Percentiles rank a stretch among this genome's conserved stretches.
phyloP scores from a whole-genome alignment of 2,888 invertebrate genomes.

The Magallana nippona region DNA sequence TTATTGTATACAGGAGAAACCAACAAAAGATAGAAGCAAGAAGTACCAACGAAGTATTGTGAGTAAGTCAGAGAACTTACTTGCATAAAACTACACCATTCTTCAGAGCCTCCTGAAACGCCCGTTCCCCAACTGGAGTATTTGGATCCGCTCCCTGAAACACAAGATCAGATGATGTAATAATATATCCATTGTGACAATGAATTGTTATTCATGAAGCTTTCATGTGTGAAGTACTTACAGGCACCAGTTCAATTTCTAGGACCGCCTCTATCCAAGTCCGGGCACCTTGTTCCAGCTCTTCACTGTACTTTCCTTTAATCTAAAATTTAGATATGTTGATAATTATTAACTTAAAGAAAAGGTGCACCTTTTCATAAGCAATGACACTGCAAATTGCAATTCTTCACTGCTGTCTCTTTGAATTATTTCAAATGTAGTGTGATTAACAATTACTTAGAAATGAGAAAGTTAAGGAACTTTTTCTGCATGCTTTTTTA shows the following conservation, averaged over 20 bases:
- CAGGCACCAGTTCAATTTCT: slow-evolving; percentile 56
- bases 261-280: slow-evolving; percentile 74
- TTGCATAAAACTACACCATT: slow-evolving; percentile 95
- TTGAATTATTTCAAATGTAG: too few relatives aligned
- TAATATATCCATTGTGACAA: too few relatives aligned
- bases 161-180: not conserved
- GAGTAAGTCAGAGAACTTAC: slow-evolving; percentile 82
- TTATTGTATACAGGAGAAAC: too few relatives aligned
- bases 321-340: slow-evolving; percentile 62
- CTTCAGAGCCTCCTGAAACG: slow-evolving; percentile 92
- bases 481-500: too few relatives aligned
- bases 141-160: slow-evolving; percentile 61
- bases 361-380: too few relatives aligned
- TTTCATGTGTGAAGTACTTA: slow-evolving; percentile 24
- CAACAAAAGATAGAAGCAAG: too few relatives aligned
- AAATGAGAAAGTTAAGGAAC: too few relatives aligned
- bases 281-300: slow-evolving; percentile 72
- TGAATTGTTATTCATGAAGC: too few relatives aligned
- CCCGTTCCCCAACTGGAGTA: slow-evolving; percentile 84
- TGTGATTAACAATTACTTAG: too few relatives aligned
- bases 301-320: slow-evolving; percentile 71
- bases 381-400: too few relatives aligned
- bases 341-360: not conserved
- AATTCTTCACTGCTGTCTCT: too few relatives aligned
- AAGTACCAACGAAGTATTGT: too few relatives aligned